Evolutionary conservation across 2,888 invertebrate species (phyloP).

Genomic region (Amorpha juglandis): DNA sequence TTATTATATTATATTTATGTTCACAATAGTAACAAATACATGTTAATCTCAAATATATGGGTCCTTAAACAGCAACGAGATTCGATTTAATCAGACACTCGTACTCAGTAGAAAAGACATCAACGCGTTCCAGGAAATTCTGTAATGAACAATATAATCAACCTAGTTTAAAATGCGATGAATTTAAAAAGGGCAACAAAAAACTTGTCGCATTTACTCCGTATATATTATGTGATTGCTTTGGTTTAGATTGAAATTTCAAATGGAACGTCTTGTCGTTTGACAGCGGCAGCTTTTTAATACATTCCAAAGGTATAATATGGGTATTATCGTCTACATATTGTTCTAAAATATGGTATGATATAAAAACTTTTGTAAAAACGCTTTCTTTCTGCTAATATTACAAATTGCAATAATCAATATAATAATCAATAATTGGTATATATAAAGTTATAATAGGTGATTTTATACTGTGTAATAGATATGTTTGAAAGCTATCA

Average conservation of each 20-base stretch:
- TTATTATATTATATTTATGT: too few species aligned
- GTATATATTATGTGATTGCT: constrained; percentile 31
- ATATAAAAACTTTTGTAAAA: too few species aligned
- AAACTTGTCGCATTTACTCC: constrained; percentile 27
- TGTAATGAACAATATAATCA: constrained; percentile 6
- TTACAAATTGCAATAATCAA: too few species aligned
- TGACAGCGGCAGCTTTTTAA: constrained; percentile 41
- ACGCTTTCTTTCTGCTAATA: too few species aligned
- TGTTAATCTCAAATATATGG: not conserved
- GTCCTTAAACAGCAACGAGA: not conserved
- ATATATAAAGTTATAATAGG: too few species aligned
- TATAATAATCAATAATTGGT: too few species aligned
- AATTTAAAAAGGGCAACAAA: constrained; percentile 29
- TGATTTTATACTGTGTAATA: too few species aligned
- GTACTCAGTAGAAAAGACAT: constrained; percentile 13
- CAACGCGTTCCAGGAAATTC: constrained; percentile 3
- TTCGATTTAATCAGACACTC: not conserved
- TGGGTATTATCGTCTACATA: constrained; percentile 31
- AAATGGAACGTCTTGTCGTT: constrained; percentile 37
- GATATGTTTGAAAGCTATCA: too few species aligned
- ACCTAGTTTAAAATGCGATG: not conserved
- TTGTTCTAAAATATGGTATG: not conserved
- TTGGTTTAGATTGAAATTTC: constrained; percentile 39
- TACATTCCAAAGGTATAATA: constrained; percentile 29
- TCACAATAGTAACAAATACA: too few species aligned